Evolutionary conservation across 53 echinoderm and acorn worm genomes (phyloP).

Genomic region (Crossaster papposus): DNA sequence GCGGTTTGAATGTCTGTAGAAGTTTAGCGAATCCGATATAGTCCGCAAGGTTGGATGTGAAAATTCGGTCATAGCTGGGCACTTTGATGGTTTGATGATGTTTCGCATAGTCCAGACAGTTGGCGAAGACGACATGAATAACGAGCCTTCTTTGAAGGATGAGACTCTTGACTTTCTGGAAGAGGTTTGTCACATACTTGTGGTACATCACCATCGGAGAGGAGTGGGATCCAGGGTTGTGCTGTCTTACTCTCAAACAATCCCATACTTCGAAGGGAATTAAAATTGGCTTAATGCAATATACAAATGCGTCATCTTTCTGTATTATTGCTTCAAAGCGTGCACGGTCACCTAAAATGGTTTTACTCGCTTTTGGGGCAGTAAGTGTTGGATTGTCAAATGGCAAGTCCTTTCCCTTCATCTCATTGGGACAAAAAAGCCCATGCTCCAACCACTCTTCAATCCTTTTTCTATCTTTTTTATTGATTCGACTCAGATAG

Average conservation of each 20-base stretch:
- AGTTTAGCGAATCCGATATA: no score
- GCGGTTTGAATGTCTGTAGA: no score
- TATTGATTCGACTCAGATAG: background rate
- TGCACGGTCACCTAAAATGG: no score
- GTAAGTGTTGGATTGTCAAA: slow-evolving; percentile 64
- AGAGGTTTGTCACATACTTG: slow-evolving; percentile 48
- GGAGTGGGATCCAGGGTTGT: background rate
- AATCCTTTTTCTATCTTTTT: background rate
- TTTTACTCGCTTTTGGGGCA: background rate
- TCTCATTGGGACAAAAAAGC: slow-evolving; percentile 24
- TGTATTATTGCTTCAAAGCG: no score
- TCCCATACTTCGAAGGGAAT: slow-evolving; percentile 64
- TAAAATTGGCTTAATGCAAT: no score
- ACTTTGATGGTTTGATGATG: no score
- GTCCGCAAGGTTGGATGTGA: slow-evolving; percentile 38
- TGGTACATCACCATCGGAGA: slow-evolving; percentile 50
- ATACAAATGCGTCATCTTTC: no score
- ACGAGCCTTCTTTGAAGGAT: background rate
- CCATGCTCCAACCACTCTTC: slow-evolving; percentile 25
- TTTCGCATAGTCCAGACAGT: background rate
- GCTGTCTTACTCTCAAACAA: slow-evolving; percentile 23
- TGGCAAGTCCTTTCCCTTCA: background rate
- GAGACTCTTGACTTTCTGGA: background rate
- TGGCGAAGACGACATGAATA: background rate
- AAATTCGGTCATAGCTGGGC: slow-evolving; percentile 53